phyloP scores from a whole-genome alignment of 2,888 invertebrate genomes.

The Conus canariensis region DNA sequence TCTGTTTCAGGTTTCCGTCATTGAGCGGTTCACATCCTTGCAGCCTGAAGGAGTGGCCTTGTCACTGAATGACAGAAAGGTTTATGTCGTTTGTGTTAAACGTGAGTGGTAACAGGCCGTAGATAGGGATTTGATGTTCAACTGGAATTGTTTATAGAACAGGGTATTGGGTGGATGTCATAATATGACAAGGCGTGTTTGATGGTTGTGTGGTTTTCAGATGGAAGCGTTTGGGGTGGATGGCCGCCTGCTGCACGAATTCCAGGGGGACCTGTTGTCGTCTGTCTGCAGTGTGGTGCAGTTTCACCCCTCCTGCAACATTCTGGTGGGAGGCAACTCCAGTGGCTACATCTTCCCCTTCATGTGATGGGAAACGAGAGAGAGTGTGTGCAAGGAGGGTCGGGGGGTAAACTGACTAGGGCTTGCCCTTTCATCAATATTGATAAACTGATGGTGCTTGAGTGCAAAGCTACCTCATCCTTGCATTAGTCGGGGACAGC shows the following conservation, averaged over 20 bases:
- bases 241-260: constrained; percentile 69
- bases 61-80: too few relatives aligned
- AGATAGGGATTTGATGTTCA: too few relatives aligned
- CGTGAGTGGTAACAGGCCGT: too few relatives aligned
- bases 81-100: too few relatives aligned
- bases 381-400: neutral
- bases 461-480: too few relatives aligned
- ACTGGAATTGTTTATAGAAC: too few relatives aligned
- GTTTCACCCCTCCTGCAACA: constrained; percentile 76
- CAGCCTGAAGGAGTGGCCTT: too few relatives aligned
- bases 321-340: constrained; percentile 79
- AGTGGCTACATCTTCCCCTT: constrained; percentile 79
- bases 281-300: constrained; percentile 77
- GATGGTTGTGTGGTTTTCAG: constrained; percentile 59
- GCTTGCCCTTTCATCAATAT: neutral
- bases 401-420: neutral
- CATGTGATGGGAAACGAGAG: constrained; percentile 56
- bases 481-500: too few relatives aligned
- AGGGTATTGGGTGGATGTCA: too few relatives aligned
- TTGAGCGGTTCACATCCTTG: too few relatives aligned
- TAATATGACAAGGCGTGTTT: too few relatives aligned
- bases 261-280: constrained; percentile 68
- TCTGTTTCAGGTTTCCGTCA: too few relatives aligned
- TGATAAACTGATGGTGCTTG: neutral
- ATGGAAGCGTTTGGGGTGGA: constrained; percentile 76